Evolutionary conservation across 1,140 invertebrate species (phyloP), one percentile per base, ranked within the genome.

Genomic region (Drosophila gunungcola): DNA sequence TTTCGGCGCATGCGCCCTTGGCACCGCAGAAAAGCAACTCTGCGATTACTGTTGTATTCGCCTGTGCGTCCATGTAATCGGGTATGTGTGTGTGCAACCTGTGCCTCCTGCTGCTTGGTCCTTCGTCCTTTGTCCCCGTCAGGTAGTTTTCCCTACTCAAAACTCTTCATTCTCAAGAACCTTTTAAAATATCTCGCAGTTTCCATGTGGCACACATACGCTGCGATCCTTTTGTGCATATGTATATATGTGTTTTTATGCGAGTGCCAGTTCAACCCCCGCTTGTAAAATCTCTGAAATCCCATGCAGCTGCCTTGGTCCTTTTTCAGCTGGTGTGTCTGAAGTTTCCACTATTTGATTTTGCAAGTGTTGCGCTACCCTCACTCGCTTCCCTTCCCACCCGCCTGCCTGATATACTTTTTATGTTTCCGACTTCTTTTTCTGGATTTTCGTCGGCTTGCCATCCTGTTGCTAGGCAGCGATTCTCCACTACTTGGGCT

Each of bases 121-220:
- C 43, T 56, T 56, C 48, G 52, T 81, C 61, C 80, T 86, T 85
- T 85, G 78, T 86, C 38, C 49, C 43, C 78, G 65, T 64, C 83
- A 86, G 83, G 83, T 86, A 86, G 83, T 83, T 86, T 82, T 89
- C 78, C 79, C 58, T 54, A 73, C 61, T 72, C 55, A 48, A 57
- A 36, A 7, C 64, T 72, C 82, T 79, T 86, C 43, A 13, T 56
- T 45, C 60, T 79, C 48, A 68, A 88, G 83, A 67, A 79, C 88
- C 79, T 74, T 70, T 82, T 78, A 60, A 86, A 74, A 82, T 85
- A 57, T 74, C 69, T 52, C 56, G 61, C 69, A 74, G 82, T 82
- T 85, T 82, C 74, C 83, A 88, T 86, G 61, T 86, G 83, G 83
- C 83, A 86, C 75, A 86, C 83, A 86, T 86, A 86, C 74, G 83